Evolutionary conservation across 2,888 invertebrate species (phyloP).

Genomic region (Campoletis raptor): DNA sequence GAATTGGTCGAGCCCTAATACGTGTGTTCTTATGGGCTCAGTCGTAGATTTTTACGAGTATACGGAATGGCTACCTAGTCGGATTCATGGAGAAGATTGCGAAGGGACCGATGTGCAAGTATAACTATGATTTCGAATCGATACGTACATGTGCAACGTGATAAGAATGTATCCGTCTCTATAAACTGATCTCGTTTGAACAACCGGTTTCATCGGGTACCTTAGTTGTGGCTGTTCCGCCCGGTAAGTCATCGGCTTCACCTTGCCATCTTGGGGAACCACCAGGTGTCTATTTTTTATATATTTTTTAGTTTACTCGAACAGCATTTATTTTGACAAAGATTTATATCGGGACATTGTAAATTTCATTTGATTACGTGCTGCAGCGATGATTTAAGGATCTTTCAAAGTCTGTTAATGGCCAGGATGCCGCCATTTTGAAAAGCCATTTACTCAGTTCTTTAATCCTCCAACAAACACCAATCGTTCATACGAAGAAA

Average conservation of each 20-base stretch:
- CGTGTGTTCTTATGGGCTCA: neutral
- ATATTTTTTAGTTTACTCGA: neutral
- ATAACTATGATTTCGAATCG: constrained; percentile 3
- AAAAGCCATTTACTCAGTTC: neutral
- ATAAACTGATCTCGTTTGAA: constrained; percentile 1
- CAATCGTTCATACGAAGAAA: neutral
- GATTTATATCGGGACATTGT: neutral
- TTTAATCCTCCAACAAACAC: neutral
- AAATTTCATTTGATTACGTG: neutral
- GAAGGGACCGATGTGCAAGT: neutral
- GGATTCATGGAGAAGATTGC: neutral
- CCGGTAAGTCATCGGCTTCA: neutral
- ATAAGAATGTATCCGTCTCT: neutral
- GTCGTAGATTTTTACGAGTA: neutral
- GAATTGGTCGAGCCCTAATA: neutral
- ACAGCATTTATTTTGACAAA: neutral
- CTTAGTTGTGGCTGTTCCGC: neutral
- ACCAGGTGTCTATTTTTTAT: neutral
- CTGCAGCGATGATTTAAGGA: neutral
- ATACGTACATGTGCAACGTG: neutral
- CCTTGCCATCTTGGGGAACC: neutral
- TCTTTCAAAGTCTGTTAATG: neutral
- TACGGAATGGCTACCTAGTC: neutral
- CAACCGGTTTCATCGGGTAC: constrained; percentile 16
- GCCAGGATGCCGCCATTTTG: neutral